phyloP scores from a whole-genome alignment of 2,113 vertebrate genomes.

The Cynocephalus volans region DNA sequence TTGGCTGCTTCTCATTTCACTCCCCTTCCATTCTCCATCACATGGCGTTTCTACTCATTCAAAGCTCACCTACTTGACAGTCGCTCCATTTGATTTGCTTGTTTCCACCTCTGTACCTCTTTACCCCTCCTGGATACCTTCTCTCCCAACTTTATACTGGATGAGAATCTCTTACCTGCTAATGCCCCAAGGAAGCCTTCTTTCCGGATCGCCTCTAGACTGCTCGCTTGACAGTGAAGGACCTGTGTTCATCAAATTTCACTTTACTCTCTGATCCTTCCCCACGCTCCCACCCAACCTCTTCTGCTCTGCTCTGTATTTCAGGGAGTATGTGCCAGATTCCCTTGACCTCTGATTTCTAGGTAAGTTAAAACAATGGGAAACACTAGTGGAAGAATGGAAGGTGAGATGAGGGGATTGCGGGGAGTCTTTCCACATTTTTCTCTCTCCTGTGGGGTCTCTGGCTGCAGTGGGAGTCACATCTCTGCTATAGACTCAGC shows the following conservation, averaged over 20 bases:
- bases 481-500: not conserved
- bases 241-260: not conserved
- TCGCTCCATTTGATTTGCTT: not conserved
- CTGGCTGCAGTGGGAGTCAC: not conserved
- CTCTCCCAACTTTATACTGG: not conserved
- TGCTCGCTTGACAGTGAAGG: not conserved
- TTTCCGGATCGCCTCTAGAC: not conserved
- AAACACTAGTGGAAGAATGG: not conserved
- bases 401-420: not conserved
- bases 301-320: not conserved
- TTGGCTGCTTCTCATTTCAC: not conserved
- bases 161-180: not conserved
- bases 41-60: not conserved
- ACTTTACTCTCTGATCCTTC: not conserved
- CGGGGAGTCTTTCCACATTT: rapidly evolving
- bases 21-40: not conserved
- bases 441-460: not conserved
- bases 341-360: conserved; percentile 1
- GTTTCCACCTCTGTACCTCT: not conserved
- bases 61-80: not conserved
- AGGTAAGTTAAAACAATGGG: not conserved
- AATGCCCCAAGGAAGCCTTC: not conserved
- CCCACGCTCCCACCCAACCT: not conserved
- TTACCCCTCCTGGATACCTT: not conserved
- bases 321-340: not conserved